These are phyloP conservation scores for Lagocephalus sceleratus DNA, from an alignment of 2,797 vertebrate species.

Conservation along the genomic window DNA sequence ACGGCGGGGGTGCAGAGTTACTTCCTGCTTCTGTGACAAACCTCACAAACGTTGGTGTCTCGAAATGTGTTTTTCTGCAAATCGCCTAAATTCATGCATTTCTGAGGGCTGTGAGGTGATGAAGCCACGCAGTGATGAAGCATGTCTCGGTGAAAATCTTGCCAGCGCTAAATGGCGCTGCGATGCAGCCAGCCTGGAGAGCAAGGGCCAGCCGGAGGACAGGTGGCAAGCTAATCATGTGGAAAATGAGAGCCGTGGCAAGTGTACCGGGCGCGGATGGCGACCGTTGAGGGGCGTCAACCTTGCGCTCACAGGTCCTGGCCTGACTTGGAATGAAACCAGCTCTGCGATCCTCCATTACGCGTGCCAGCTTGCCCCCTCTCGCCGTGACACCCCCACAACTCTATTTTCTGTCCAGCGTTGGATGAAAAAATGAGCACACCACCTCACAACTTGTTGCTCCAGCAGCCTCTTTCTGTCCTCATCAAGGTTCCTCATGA, in stretches of 20 bases:
- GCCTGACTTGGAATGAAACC: slow-evolving; percentile 66
- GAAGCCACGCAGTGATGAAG: slow-evolving; percentile 35
- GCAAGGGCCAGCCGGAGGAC: slow-evolving; percentile 71
- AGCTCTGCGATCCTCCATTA: slow-evolving; percentile 39
- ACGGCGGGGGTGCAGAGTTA: neutral
- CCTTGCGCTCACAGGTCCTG: slow-evolving; percentile 64
- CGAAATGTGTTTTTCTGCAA: neutral
- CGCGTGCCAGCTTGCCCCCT: slow-evolving; percentile 35
- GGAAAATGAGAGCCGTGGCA: slow-evolving; percentile 79
- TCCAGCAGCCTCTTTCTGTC: slow-evolving; percentile 14
- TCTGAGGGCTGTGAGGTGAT: neutral
- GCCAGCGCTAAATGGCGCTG: slow-evolving; percentile 69
- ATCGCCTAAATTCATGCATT: neutral
- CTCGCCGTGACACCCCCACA: neutral
- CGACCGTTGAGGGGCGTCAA: slow-evolving; percentile 70
- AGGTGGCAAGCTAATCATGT: slow-evolving; percentile 82
- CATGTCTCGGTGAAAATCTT: slow-evolving; percentile 62
- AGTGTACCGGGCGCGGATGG: slow-evolving; percentile 47
- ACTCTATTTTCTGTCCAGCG: slow-evolving; percentile 14
- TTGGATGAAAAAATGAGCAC: slow-evolving; percentile 1
- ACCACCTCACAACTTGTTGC: slow-evolving; percentile 32
- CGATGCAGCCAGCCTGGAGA: slow-evolving; percentile 53
- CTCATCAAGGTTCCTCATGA: slow-evolving; percentile 32
- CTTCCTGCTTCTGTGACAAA: neutral
- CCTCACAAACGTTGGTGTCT: neutral